A percentile compares a stretch with the other conserved stretches of the same genome.
Conservation (phyloP, 2,888 invertebrate species). For the Oasisia sp. region DNA sequence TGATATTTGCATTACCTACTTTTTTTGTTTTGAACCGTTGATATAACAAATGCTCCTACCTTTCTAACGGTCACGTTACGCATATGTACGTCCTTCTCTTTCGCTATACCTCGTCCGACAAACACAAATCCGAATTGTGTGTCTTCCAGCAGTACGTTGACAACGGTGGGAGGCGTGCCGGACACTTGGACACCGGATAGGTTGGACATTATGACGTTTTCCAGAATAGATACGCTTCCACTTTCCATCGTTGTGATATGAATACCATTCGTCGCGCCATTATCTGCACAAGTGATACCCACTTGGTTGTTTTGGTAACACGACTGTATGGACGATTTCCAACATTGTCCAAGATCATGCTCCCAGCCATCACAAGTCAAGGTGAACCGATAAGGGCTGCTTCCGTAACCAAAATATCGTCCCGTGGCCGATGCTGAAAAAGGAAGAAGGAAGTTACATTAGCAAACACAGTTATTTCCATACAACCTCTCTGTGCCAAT, state of each 20-base stretch:
- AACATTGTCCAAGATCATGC: neutral
- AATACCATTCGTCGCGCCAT: neutral
- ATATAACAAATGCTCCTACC: neutral
- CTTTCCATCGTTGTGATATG: neutral
- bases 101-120: neutral
- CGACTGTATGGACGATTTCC: neutral
- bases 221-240: neutral
- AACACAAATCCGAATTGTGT: slow-evolving; percentile 5
- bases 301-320: neutral
- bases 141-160: neutral
- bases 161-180: neutral
- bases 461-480: no score
- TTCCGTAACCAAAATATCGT: neutral
- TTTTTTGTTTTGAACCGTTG: no score
- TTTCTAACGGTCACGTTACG: neutral
- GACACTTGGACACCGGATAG: neutral
- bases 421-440: neutral
- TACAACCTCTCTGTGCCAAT: no score
- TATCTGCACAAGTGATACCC: neutral
- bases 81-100: neutral
- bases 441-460: neutral
- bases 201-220: neutral
- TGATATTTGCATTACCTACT: no score
- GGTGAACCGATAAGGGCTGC: neutral
- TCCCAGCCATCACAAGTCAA: neutral